phyloP scores from a whole-genome alignment of 1,140 invertebrate species.

The Drosophila tsacasi region DNA sequence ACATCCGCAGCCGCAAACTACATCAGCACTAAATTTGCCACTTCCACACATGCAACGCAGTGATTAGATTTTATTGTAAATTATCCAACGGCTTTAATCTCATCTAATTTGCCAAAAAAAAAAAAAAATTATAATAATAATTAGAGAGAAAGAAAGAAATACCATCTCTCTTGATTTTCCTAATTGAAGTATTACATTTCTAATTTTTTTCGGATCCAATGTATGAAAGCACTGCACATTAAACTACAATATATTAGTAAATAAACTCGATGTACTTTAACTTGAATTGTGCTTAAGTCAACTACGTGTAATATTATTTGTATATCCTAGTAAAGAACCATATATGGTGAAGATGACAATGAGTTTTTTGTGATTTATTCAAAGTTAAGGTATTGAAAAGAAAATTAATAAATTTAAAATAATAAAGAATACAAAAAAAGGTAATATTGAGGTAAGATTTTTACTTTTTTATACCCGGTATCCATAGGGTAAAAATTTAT shows the following conservation, averaged over 20 bases:
- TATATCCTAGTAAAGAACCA: conserved; percentile 8
- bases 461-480: background rate
- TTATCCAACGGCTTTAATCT: conserved; percentile 24
- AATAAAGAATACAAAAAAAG: background rate
- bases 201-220: conserved; percentile 11
- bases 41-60: conserved; percentile 17
- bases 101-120: conserved; percentile 56
- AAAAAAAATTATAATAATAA: conserved; percentile 7
- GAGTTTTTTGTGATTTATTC: background rate
- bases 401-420: background rate
- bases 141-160: conserved; percentile 2
- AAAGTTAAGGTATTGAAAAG: background rate
- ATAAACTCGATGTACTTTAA: conserved; percentile 13
- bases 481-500: background rate
- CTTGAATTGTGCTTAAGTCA: conserved; percentile 22
- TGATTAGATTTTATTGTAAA: conserved; percentile 66
- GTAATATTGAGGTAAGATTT: background rate
- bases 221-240: conserved; percentile 7
- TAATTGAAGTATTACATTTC: conserved; percentile 67
- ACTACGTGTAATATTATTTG: conserved; percentile 12
- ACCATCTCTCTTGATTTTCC: conserved; percentile 38
- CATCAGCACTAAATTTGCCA: conserved; percentile 1
- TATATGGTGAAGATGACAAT: background rate
- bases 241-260: background rate
- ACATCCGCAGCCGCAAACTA: conserved; percentile 30